A percentile compares a stretch with the other conserved stretches of the same genome.
phyloP scores from a whole-genome alignment of 1,140 invertebrate species.

The Sycophila sp. region DNA sequence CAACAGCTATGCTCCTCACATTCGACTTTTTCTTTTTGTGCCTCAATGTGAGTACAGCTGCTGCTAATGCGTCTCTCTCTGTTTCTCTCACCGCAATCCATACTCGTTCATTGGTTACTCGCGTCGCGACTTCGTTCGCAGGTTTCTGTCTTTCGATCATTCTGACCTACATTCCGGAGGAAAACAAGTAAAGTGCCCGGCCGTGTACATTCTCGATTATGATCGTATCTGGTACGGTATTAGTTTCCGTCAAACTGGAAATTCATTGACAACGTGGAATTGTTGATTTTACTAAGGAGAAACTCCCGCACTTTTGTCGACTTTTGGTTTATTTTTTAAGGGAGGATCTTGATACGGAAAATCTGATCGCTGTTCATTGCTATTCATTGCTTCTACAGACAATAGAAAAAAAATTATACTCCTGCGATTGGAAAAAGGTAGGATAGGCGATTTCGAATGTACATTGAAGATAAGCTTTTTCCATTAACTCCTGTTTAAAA shows the following conservation, averaged over 20 bases:
- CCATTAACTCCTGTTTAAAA: no score
- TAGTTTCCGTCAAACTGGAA: background rate
- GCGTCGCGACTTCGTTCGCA: background rate
- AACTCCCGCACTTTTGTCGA: background rate
- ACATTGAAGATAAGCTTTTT: no score
- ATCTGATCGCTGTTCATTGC: no score
- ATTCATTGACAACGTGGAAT: background rate
- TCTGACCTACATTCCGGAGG: background rate
- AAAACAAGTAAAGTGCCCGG: background rate
- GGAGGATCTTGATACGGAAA: no score
- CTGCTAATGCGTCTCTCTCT: background rate
- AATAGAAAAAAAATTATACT: no score
- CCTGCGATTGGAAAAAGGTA: no score
- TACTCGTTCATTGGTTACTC: background rate
- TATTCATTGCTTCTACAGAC: no score
- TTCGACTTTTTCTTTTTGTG: conserved; percentile 73
- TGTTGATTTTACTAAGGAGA: background rate
- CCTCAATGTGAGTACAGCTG: conserved; percentile 71
- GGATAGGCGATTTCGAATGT: no score
- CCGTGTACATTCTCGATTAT: background rate
- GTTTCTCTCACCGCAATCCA: no score
- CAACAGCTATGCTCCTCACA: conserved; percentile 72
- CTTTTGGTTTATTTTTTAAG: no score
- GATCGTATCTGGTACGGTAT: background rate
- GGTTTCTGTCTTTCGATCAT: no score